Percentiles rank a stretch among this genome's conserved stretches.
phyloP scores from a whole-genome alignment of 2,113 vertebrate genomes.

The Leptobrachium leishanense region DNA sequence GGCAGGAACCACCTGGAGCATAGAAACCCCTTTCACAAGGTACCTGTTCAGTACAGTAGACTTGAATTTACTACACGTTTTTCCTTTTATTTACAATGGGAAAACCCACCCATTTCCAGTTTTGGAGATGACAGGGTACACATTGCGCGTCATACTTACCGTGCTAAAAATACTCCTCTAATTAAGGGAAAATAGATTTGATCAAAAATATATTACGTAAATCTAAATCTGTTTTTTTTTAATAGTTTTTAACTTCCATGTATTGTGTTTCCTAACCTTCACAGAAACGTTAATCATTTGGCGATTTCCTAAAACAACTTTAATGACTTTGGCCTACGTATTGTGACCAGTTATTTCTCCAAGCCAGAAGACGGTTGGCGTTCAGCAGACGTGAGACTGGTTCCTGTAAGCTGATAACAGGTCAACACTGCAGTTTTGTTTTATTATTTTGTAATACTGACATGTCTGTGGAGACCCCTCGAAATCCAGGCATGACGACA shows the following conservation, averaged over 20 bases:
- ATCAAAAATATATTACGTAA: slow-evolving; percentile 3
- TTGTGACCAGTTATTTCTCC: not conserved
- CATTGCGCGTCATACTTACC: no score
- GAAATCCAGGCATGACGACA: slow-evolving; percentile 47
- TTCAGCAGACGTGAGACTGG: not conserved
- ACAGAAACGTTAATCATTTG: not conserved
- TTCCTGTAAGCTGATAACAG: slow-evolving; percentile 27
- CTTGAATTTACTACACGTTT: no score
- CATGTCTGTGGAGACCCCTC: slow-evolving; percentile 10
- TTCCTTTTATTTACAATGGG: no score
- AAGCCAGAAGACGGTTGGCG: not conserved
- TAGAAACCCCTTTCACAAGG: no score
- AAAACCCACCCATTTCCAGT: no score
- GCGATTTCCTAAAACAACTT: not conserved
- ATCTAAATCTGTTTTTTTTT: slow-evolving; percentile 2
- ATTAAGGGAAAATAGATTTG: no score
- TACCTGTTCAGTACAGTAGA: no score
- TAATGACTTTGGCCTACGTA: not conserved
- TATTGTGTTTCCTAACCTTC: not conserved
- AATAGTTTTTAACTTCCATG: not conserved
- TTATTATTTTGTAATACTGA: not conserved
- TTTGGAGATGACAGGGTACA: no score
- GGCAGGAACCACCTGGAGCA: no score
- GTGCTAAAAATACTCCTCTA: no score
- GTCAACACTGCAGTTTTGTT: slow-evolving; percentile 11